phyloP scores from a whole-genome alignment of 2,797 vertebrate species.

The Lagorchestes hirsutus region DNA sequence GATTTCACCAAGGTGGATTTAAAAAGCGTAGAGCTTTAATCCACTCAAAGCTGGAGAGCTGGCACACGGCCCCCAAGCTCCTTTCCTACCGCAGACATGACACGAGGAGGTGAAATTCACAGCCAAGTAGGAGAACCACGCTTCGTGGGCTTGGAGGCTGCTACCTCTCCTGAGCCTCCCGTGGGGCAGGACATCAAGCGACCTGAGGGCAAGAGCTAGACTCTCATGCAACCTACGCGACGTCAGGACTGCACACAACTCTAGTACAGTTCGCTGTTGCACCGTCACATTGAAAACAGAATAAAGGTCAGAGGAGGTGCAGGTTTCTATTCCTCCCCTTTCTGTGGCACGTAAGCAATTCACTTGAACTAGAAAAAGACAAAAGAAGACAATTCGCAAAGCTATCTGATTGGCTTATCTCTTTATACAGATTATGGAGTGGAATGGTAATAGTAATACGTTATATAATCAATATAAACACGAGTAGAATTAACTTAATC shows the following conservation, averaged over 20 bases:
- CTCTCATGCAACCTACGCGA: too few relatives aligned
- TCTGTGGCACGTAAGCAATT: slow-evolving; percentile 15
- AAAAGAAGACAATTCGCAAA: slow-evolving; percentile 1
- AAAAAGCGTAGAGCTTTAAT: not conserved
- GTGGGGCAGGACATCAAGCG: too few relatives aligned
- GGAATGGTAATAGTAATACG: not conserved
- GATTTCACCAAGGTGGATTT: not conserved
- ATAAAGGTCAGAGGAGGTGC: not conserved
- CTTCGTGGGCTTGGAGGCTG: not conserved
- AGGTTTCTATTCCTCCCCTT: not conserved
- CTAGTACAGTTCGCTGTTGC: not conserved
- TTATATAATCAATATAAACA: not conserved
- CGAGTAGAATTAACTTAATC: not conserved
- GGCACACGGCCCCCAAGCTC: not conserved
- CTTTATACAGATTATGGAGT: not conserved
- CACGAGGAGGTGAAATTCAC: not conserved
- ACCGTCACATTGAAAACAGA: not conserved
- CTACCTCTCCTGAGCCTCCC: not conserved
- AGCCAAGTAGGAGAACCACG: not conserved
- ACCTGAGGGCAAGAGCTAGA: too few relatives aligned
- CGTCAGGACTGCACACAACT: not conserved
- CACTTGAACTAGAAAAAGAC: not conserved
- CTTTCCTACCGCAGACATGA: not conserved
- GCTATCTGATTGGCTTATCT: not conserved
- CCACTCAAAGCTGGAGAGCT: not conserved